Conservation (phyloP, 2,797 vertebrate species). For the Coregonus suidteri region DNA sequence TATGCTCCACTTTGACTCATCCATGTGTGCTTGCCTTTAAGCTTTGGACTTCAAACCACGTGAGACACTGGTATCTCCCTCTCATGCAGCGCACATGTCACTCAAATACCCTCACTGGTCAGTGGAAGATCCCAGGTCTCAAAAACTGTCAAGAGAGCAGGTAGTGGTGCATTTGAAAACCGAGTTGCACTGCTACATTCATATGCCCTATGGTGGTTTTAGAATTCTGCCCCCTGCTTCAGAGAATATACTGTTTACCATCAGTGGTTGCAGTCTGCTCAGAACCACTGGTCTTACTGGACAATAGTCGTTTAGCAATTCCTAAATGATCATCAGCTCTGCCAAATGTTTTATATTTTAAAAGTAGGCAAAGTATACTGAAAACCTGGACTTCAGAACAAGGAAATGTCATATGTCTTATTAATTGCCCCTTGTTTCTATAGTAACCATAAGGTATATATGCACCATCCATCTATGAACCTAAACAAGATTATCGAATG, state of each 20-base stretch:
- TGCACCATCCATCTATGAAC: conserved; percentile 28
- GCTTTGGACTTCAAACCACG: not conserved
- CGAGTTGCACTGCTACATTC: not conserved
- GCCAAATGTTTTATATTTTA: conserved; percentile 46
- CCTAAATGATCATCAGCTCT: conserved; percentile 37
- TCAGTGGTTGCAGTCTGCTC: conserved; percentile 16
- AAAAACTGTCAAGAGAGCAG: conserved; percentile 34
- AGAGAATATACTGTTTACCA: not conserved
- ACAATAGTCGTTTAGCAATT: conserved; percentile 48
- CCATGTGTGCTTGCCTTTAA: conserved; percentile 51
- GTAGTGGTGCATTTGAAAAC: not conserved
- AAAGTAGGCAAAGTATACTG: conserved; percentile 56
- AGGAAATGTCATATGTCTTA: not conserved
- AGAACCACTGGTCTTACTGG: conserved; percentile 45
- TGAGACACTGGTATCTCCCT: not conserved
- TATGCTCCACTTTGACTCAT: conserved; percentile 50
- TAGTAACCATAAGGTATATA: not conserved
- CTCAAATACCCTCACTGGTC: not conserved
- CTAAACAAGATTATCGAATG: conserved; percentile 27
- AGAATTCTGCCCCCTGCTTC: not conserved
- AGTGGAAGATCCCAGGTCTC: conserved; percentile 6
- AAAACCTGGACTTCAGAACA: conserved; percentile 36
- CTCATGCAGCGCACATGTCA: not conserved
- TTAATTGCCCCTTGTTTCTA: conserved; percentile 21
- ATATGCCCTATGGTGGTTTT: not conserved